Evolutionary conservation across 2,797 vertebrate species (phyloP), one percentile per base, ranked within the genome.

Genomic region (Muscicapa striata): DNA sequence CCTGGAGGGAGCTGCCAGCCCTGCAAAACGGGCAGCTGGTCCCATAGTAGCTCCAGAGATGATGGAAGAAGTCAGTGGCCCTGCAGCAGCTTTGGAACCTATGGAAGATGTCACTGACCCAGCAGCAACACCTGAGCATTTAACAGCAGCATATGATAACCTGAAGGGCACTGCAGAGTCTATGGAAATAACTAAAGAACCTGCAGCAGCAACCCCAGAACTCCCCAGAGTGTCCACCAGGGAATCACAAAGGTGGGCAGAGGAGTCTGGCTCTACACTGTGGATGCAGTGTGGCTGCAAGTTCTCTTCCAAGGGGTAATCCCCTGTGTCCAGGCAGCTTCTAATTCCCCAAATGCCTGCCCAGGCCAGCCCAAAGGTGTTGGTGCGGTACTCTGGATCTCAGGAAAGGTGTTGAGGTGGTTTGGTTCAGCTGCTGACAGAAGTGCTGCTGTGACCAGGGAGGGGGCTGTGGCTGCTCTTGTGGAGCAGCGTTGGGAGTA

Each of bases 211-310:
- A 57, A 26, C 58, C 49, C 51, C 90, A 69, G 92, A 94, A 46
- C 73, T 84, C n/a, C 72, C 93, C 61, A 92, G 84, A 57, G 94
- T 49, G 29, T 90, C 95, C 41, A 41, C 19, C n/a, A 52, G 73
- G 82, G 89, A 93, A 46, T 43, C 81, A 1, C 30, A 62, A 74
- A 96, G 97, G 98, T 98, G 87, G 94, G 96, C 77, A 67, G 54
- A 76, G 79, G 34, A 54, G 7, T 41, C 34, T 76, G 55, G 21
- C 29, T 79, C 36, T 36, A 36, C 36, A 36, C 36, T 36, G 36
- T 36, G 36, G 36, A 36, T 36, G 64, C 24, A 63, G 21, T 8
- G 16, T 55, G 63, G 57, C 34, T 6, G 6, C 63, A 46, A 17
- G n/a, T 16, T 64, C 72, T 17, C 36, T 57, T 38, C 62, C 5